phyloP scores from a whole-genome alignment of 2,797 vertebrate species.

The Rhyacichthys aspro region DNA sequence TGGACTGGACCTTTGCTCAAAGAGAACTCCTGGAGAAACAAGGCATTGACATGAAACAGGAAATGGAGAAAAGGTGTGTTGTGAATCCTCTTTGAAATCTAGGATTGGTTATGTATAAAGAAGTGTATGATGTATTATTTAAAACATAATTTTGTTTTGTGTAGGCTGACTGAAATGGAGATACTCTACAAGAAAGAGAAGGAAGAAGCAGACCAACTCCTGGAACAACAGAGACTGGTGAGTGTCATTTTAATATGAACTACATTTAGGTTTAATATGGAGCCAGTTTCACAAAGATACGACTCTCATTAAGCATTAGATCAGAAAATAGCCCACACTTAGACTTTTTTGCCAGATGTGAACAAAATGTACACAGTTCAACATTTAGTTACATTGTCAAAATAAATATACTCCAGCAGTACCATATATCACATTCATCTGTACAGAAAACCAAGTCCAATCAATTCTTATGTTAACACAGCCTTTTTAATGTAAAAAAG shows the following conservation, averaged over 20 bases:
- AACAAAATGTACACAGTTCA: too few relatives aligned
- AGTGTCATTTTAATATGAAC: slow-evolving; percentile 57
- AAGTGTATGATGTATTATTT: too few relatives aligned
- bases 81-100: background rate
- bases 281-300: slow-evolving; percentile 1
- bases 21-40: slow-evolving; percentile 97
- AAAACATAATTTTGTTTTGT: slow-evolving; percentile 9
- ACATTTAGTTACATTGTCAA: too few relatives aligned
- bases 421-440: too few relatives aligned
- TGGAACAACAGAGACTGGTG: slow-evolving; percentile 99
- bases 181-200: slow-evolving; percentile 99
- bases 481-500: too few relatives aligned
- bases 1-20: slow-evolving; percentile 99
- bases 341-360: too few relatives aligned
- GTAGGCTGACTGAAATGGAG: slow-evolving; percentile 98
- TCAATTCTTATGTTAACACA: too few relatives aligned
- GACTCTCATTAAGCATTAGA: background rate
- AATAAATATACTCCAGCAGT: too few relatives aligned
- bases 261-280: slow-evolving; percentile 18
- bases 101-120: background rate
- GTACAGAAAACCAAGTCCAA: too few relatives aligned
- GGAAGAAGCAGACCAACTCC: slow-evolving; percentile 95
- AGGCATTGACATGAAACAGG: slow-evolving; percentile 99
- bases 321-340: too few relatives aligned
- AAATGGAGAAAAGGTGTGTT: slow-evolving; percentile 97